Evolutionary conservation across 2,113 vertebrate genomes (phyloP), one percentile per base, ranked within the genome.

Genomic region (Alligator sinensis): DNA sequence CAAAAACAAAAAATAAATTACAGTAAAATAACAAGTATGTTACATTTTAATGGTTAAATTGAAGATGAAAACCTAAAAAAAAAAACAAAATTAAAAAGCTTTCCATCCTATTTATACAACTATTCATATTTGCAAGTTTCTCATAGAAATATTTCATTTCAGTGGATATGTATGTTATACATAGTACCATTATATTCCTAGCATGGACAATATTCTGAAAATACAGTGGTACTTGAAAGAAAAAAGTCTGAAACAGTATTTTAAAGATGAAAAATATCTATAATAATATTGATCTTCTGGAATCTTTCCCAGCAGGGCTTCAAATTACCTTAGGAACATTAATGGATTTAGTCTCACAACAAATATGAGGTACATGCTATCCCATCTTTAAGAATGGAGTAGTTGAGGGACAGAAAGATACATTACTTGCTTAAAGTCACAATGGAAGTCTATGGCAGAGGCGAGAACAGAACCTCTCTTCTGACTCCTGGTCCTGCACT

Each of bases 1-100:
- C 98, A 97, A 98, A 96, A 98, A 98, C 97, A 98, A 98, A 97
- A 98, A 97, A 98, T 98, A 97, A 98, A 98, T 98, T 98, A 98
- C 96, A 97, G 96, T 92, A 98, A 98, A 97, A 94, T 90, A 97
- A 86, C 95, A 94, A 59, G 96, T 95, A 92, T 97, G 95, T 96
- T 91, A 96, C 87, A 91, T 89, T 96, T 95, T 90, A 97, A 96
- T 17, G 97, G 96, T 81, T 95, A 97, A 96, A 96, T 83, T 96
- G 92, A 94, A 96, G 88, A 80, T 96, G 89, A 87, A 95, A 83
- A 4, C 6, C 25, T 92, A 54, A 68, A 54, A 68, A 88, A 7
- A 19, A 80, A 61, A 75, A 86, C 58, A 91, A 85, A 90, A 82
- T 47, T 47, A 72, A 70, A 72, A 38, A n/a, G 78, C 57, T 78